Evolutionary conservation across 2,797 vertebrate species (phyloP), one percentile per base, ranked within the genome.

Genomic region (Ibycter americanus): DNA sequence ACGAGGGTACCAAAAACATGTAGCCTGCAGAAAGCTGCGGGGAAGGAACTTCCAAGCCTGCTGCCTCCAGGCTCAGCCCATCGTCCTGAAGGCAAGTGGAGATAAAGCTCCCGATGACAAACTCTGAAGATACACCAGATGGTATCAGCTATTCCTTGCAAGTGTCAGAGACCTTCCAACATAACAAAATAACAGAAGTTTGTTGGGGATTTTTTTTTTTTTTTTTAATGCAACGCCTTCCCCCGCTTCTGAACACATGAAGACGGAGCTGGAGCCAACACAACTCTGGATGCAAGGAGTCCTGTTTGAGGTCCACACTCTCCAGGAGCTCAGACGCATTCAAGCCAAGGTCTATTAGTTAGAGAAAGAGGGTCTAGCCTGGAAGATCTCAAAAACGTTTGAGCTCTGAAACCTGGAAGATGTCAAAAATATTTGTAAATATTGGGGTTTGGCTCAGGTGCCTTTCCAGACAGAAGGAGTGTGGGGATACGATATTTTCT

Each of bases 401-500:
- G 51, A 92, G 83, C 36, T 91, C 44, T 46, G 74, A 61, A 87
- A 94, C 78, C 89, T 96, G 83, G 70, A 92, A 84, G 71, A 56
- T 61, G 85, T 95, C 86, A 95, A 65, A 93, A 84, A 63, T 87
- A 90, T 83, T 90, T 92, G 90, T 87, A 93, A 97, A 94, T 54
- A 90, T 8, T 71, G 86, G 61, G 25, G 56, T 87, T 97, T 96
- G 90, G 96, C 87, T 89, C 71, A 46, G 71, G 61, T 62, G 76
- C 59, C 63, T 76, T 89, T 87, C 86, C 62, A 47, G 0, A 9
- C 14, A 49, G 51, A 54, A 93, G 21, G 74, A 55, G 70, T 0
- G 16, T n/a, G 66, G 70, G 51, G 74, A 85, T 44, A 83, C 42
- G 16, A 58, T 40, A 44, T 34, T 86, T 90, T 72, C 56, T 8